Evolutionary conservation across 1,140 invertebrate species (phyloP), one percentile per base, ranked within the genome.

Genomic region (Prorops nasuta): DNA sequence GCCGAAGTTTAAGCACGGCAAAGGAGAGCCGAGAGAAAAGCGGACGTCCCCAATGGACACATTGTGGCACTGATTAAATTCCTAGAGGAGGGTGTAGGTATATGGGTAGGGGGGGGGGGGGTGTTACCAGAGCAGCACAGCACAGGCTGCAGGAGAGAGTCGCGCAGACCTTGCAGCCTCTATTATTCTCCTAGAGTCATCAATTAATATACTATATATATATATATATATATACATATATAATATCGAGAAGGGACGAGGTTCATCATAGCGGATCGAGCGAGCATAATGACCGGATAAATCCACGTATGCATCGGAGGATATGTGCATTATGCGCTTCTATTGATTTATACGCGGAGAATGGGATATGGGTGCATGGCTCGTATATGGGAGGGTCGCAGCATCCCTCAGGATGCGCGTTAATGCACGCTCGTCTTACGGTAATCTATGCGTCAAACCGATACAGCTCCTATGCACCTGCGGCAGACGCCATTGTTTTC

Each of bases 401-500:
- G 22, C n/a, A n/a, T n/a, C n/a, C n/a, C n/a, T n/a, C n/a, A 48
- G 56, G 37, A 28, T 47, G 38, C 36, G 14, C 49, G 56, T 59
- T 55, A 52, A 41, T 56, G 32, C 50, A 37, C 18, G 44, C 51
- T 46, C 57, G 51, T 63, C 60, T 64, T 62, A 62, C 60, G 48
- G 58, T 57, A 60, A 63, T 60, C 58, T 60, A 53, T 60, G 49
- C 57, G 46, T 55, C 47, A 55, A 51, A 32, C 49, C 34, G 36
- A 10, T 28, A 28, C 47, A 28, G 31, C 35, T 21, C 31, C 47
- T 21, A 21, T 16, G 37, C 56, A 51, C 22, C 58, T 60, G 58
- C 57, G 46, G 48, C 53, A 44, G 58, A 60, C 58, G 14, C 28
- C 49, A 52, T 60, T 56, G 58, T 60, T 60, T 63, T 63, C 48